Base-by-base conservation (phyloP, 2,113 vertebrate genomes). In the Phodopus roborovskii region DNA sequence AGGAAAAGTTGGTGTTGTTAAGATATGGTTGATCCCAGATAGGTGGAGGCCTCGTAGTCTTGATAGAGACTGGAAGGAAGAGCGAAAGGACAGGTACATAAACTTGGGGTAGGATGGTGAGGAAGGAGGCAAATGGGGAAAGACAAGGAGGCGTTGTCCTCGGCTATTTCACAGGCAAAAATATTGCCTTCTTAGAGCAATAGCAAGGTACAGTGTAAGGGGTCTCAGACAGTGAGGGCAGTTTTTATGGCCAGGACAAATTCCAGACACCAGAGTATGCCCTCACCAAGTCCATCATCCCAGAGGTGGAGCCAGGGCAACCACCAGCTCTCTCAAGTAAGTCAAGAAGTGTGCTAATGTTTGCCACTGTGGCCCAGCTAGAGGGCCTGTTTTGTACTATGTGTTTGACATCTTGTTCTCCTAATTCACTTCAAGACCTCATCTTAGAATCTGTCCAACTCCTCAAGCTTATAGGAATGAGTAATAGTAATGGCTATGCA, bases 401-500 rank as follows among this genome's bases (percentile, higher is more conserved):
- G 53, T 19, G 22, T 0, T 12, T 17, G 19, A 19, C 3, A 36
- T 12, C 16, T 1, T 84, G 24, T 88, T 91, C 20, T 88, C 74
- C 39, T 53, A 71, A 17, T 66, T 92, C 71, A 83, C 89, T 83
- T 48, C 48, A 96, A 71, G 28, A 95, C 48, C 15, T 75, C 73
- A 70, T 28, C 19, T 66, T 20, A 64, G 75, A 9, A 78, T 83
- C 39, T 48, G 68, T 74, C 62, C 71, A 2, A 45, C 83, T 75
- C 53, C 39, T 95, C 48, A 73, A 82, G 22, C 48, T 71, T 71
- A 85, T 82, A 91, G 30, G 64, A 48, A 64, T 88, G 73, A 71
- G 77, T 85, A 81, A 85, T 11, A 88, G 48, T 50, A 91, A 92
- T 50, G 79, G 42, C 58, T 96, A 95, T 62, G 17, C 64, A 48